Conservation (phyloP, 2,888 invertebrate genomes). For the Chirona hameri region DNA sequence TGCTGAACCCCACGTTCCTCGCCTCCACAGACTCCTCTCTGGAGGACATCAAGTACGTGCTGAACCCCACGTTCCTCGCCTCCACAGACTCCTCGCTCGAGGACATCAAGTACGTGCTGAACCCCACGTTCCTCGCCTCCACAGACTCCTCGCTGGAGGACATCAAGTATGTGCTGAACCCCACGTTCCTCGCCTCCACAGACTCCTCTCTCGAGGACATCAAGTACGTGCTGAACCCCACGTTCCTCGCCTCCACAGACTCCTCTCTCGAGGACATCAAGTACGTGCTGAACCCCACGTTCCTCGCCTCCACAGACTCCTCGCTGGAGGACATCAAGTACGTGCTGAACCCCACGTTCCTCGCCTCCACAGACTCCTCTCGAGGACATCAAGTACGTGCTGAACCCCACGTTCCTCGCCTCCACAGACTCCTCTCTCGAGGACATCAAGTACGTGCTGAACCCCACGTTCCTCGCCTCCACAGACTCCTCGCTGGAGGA, state of each 20-base stretch:
- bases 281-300: conserved; percentile 97
- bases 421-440: conserved; percentile 85
- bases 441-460: conserved; percentile 96
- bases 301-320: conserved; percentile 71
- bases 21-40: conserved; percentile 77
- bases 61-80: conserved; percentile 93
- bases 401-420: conserved; percentile 93
- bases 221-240: conserved; percentile 96
- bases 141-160: conserved; percentile 93
- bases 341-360: conserved; percentile 95
- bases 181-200: conserved; percentile 75
- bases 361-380: conserved; percentile 76
- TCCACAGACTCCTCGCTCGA: conserved; percentile 85
- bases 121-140: conserved; percentile 84
- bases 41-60: conserved; percentile 96
- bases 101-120: conserved; percentile 96
- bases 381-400: conserved; percentile 96
- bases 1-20: conserved; percentile 96
- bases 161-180: conserved; percentile 96
- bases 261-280: conserved; percentile 97
- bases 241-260: conserved; percentile 73
- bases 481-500: conserved; percentile 93
- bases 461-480: conserved; percentile 84
- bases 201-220: conserved; percentile 97
- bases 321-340: conserved; percentile 98